Base-by-base conservation (phyloP, 2,113 vertebrate species). In the Willisornis vidua region DNA sequence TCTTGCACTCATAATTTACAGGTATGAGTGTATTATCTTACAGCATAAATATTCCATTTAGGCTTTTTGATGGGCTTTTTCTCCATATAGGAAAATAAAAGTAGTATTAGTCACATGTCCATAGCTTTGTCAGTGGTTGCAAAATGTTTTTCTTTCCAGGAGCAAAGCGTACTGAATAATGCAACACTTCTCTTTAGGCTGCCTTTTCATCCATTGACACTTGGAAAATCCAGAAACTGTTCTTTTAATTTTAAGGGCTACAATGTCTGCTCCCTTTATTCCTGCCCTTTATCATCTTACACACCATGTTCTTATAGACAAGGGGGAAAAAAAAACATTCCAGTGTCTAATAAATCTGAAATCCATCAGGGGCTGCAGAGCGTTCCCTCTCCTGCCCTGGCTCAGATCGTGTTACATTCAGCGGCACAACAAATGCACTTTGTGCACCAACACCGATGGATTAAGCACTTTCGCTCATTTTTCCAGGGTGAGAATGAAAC, bases 331-430 rank as follows among this genome's bases (percentile, higher is more conserved):
- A 92, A 91, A 95, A 96, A 95, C 96, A 96, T 97, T 96, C 94
- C 94, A 96, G 68, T 88, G 96, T 95, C 93, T 92, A 96, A 96
- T 97, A 97, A 97, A 97, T 96, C 96, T 97, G 93, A 96, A 96
- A 96, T 96, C 96, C 96, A 96, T 97, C 92, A 96, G 94, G 93
- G 83, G 88, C 92, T 12, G 93, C 93, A 93, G 94, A 96, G 90
- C 49, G 3, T 94, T 96, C 90, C 57, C 78, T 96, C 93, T 88
- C 92, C 88, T 93, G 91, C 85, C 88, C 77, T 57, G 88, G 68
- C 81, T 90, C 93, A 93, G 96, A 77, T 96, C 85, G 16, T 81
- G 88, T 97, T 95, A 93, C 96, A 94, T 93, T 86, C 92, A 93
- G 94, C 94, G 96, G 96, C 92, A 94, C 83, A 96, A 97, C 93